Conservation (phyloP, 2,113 vertebrate genomes). For the Promerops cafer region DNA sequence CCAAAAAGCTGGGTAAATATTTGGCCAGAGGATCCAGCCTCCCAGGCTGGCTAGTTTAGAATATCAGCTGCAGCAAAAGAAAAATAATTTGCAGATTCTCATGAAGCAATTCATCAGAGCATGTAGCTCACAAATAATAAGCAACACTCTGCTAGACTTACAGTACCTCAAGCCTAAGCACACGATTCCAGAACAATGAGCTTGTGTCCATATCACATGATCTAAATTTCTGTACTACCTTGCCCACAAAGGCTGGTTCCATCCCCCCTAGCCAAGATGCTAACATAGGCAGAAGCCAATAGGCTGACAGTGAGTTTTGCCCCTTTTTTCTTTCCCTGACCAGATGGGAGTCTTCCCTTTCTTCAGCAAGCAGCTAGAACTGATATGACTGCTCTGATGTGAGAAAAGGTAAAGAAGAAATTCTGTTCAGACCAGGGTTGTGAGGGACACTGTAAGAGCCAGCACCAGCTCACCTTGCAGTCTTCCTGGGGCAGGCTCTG, state of each 20-base stretch:
- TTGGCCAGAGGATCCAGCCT: neutral
- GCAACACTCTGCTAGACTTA: neutral
- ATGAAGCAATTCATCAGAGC: neutral
- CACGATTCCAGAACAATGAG: neutral
- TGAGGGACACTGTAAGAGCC: neutral
- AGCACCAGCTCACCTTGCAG: neutral
- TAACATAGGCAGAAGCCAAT: neutral
- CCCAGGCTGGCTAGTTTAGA: neutral
- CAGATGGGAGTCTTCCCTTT: neutral
- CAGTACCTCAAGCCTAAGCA: neutral
- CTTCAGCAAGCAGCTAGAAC: neutral
- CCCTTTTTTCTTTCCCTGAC: neutral
- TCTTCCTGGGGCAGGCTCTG: neutral
- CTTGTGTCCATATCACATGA: neutral
- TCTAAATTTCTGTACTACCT: neutral
- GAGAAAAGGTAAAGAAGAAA: neutral
- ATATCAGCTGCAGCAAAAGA: neutral
- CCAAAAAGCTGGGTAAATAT: neutral
- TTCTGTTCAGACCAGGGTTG: neutral
- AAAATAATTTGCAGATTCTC: neutral
- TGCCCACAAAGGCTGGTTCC: neutral
- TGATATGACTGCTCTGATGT: neutral
- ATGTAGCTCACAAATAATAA: neutral
- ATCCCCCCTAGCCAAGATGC: neutral
- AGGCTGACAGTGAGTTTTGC: neutral